Conservation (phyloP, 2,797 vertebrate genomes). For the Intellagama lesueurii region DNA sequence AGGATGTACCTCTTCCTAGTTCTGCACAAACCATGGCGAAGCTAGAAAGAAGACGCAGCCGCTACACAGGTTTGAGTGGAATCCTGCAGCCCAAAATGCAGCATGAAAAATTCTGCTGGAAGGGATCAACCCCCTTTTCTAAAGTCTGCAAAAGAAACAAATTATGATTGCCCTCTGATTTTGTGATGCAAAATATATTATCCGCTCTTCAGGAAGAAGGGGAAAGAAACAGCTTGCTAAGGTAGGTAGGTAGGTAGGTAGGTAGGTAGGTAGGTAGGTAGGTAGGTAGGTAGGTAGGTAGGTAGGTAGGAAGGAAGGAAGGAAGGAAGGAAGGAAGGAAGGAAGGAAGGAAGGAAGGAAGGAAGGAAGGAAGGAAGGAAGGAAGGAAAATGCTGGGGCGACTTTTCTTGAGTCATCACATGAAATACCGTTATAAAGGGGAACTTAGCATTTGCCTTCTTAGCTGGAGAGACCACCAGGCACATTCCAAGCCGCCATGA, state of each 20-base stretch:
- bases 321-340: background rate
- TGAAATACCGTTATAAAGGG: background rate
- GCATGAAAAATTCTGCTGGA: background rate
- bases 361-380: background rate
- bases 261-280: background rate
- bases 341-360: background rate
- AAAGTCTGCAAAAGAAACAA: background rate
- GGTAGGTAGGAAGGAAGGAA: background rate
- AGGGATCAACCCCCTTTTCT: background rate
- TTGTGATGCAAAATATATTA: background rate
- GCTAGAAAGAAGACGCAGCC: accelerated
- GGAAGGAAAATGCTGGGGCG: background rate
- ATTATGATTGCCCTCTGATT: too few species aligned
- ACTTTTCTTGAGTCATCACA: background rate
- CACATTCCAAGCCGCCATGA: background rate
- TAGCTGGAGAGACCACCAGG: too few species aligned
- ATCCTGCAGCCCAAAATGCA: background rate
- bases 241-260: too few species aligned
- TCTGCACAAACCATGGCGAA: background rate
- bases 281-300: background rate
- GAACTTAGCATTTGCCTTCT: background rate
- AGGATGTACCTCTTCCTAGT: background rate
- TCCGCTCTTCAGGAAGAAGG: background rate
- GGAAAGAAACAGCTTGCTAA: background rate
- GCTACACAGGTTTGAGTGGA: too few species aligned